phyloP scores from a whole-genome alignment of 2,797 vertebrate species.

The Heteromormyrus szaboi region DNA sequence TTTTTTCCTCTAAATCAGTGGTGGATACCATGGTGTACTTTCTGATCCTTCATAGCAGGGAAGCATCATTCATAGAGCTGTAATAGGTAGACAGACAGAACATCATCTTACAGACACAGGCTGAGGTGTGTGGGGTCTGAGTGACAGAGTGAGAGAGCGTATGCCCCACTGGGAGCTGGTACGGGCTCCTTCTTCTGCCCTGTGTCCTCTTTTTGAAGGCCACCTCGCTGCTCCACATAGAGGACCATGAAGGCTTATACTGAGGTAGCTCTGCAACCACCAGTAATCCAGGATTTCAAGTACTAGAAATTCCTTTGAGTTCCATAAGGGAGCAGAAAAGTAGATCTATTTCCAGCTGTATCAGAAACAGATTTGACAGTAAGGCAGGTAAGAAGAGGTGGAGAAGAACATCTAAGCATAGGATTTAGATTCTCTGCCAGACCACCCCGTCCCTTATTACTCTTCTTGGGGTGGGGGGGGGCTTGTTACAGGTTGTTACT shows the following conservation, averaged over 20 bases:
- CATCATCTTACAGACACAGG: not conserved
- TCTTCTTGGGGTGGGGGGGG: not conserved
- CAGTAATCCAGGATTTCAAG: not conserved
- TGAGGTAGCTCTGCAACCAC: not conserved
- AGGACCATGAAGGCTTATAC: not conserved
- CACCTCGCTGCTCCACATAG: not conserved
- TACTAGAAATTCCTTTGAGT: not conserved
- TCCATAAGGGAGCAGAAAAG: not conserved
- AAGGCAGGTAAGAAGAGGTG: not conserved
- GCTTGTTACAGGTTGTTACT: not conserved
- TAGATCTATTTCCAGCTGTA: not conserved
- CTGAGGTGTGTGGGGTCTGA: not conserved
- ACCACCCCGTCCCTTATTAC: not conserved
- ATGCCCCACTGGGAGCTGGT: not conserved
- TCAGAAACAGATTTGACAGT: not conserved
- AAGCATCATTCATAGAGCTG: not conserved
- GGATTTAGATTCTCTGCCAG: not conserved
- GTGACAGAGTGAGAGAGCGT: not conserved
- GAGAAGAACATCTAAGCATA: not conserved
- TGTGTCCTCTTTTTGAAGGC: slow-evolving; percentile 2
- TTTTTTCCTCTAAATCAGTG: not conserved
- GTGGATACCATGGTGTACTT: not conserved
- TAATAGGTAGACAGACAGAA: not conserved
- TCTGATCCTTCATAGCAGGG: not conserved
- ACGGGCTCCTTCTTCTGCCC: not conserved